These are phyloP conservation scores for Holacanthus passer DNA, from an alignment of 2,113 vertebrate genomes.

Conservation along the genomic window DNA sequence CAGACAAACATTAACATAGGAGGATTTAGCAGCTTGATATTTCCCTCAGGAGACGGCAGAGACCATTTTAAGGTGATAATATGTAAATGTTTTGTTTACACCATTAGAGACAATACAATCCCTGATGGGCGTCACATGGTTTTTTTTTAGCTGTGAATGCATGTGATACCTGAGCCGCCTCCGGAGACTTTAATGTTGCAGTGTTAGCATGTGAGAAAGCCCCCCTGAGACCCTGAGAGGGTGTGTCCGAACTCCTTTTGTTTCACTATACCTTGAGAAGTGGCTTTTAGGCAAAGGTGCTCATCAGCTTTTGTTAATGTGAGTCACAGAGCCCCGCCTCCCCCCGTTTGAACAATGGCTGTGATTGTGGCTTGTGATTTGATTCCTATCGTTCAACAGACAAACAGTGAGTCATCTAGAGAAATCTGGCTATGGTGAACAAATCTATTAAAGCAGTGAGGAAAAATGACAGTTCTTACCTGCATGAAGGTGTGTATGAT, in stretches of 20 bases:
- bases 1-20: not conserved
- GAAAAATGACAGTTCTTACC: not conserved
- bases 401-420: too few relatives aligned
- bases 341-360: not conserved
- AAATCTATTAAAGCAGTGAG: not conserved
- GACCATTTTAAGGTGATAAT: not conserved
- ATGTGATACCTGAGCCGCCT: constrained; percentile 9
- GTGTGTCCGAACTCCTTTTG: constrained; percentile 25
- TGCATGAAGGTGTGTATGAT: not conserved
- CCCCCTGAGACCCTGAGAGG: constrained; percentile 14
- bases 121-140: constrained; percentile 12
- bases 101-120: constrained; percentile 4
- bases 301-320: constrained; percentile 12
- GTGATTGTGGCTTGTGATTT: not conserved
- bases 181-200: not conserved
- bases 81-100: constrained; percentile 9
- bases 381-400: too few relatives aligned
- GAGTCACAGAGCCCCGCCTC: not conserved
- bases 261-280: constrained; percentile 15
- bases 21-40: not conserved
- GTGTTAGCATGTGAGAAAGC: constrained; percentile 33
- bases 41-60: not conserved
- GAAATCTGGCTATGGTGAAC: not conserved
- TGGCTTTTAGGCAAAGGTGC: not conserved
- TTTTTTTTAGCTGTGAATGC: constrained; percentile 12